Evolutionary conservation across 2,113 vertebrate species (phyloP).

Genomic region (Ginglymostoma cirratum): DNA sequence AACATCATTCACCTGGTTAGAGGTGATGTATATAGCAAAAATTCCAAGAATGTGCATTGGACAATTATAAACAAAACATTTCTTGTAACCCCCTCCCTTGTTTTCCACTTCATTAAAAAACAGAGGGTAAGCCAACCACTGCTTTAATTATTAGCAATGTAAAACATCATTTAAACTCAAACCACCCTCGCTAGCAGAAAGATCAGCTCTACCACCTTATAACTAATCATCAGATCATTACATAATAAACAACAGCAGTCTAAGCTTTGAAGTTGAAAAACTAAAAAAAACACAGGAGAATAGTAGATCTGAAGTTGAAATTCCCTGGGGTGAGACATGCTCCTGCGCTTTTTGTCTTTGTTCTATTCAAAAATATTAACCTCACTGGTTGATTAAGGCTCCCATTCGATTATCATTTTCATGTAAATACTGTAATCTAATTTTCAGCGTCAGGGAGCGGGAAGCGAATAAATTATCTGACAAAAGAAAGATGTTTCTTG

Average conservation of each 20-base stretch:
- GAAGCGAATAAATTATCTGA: conserved; percentile 71
- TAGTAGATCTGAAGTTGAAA: conserved; percentile 42
- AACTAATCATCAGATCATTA: conserved; percentile 52
- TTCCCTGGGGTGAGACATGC: conserved; percentile 15
- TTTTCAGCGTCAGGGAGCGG: conserved; percentile 86
- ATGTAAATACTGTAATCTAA: conserved; percentile 99
- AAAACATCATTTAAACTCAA: conserved; percentile 53
- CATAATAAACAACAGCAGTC: conserved; percentile 40
- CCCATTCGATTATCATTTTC: conserved; percentile 95
- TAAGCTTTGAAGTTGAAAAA: conserved; percentile 33
- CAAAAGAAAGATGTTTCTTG: conserved; percentile 63
- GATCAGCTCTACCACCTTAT: conserved; percentile 51
- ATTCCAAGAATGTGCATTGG: background rate
- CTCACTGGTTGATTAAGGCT: conserved; percentile 65
- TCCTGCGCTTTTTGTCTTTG: conserved; percentile 55
- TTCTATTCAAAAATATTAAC: conserved; percentile 80
- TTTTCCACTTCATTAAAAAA: conserved; percentile 55
- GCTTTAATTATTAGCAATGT: conserved; percentile 61
- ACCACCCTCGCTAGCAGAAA: conserved; percentile 52
- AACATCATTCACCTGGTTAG: background rate
- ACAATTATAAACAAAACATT: conserved; percentile 39
- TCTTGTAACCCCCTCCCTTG: conserved; percentile 53
- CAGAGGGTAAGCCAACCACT: conserved; percentile 49
- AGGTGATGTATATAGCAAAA: background rate
- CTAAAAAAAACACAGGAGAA: conserved; percentile 39